Percentiles rank a stretch among this genome's conserved stretches.
Evolutionary conservation across 2,797 vertebrate species (phyloP).

Genomic region (Onychomys leucogaster): DNA sequence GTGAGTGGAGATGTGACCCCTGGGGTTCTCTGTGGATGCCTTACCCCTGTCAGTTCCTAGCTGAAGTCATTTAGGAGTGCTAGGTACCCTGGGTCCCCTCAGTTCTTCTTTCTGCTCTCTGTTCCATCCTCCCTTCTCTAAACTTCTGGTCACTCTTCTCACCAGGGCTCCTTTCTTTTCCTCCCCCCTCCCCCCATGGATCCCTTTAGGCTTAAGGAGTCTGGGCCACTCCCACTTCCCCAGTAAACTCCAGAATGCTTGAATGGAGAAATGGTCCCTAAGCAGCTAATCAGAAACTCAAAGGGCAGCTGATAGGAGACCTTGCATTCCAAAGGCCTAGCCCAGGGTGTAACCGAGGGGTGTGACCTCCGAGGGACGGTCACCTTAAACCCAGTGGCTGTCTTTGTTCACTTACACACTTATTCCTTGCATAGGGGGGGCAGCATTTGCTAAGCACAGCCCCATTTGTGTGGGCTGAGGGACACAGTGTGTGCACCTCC

Average conservation of each 20-base stretch:
- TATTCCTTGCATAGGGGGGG: too few relatives aligned
- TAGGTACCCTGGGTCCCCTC: background rate
- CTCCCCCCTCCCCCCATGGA: too few relatives aligned
- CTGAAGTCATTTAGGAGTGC: background rate
- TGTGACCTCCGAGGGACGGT: background rate
- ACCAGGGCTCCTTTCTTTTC: too few relatives aligned
- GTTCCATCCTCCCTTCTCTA: background rate
- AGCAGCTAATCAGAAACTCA: constrained; percentile 58
- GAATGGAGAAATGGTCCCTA: background rate
- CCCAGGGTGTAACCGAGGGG: background rate
- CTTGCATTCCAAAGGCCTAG: background rate
- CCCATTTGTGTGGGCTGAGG: too few relatives aligned
- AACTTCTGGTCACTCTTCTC: background rate
- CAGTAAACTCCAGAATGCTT: background rate
- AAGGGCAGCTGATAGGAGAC: constrained; percentile 67
- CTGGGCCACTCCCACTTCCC: background rate
- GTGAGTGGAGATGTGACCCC: background rate
- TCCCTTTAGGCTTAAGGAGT: background rate
- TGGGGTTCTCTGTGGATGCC: background rate
- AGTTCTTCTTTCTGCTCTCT: too few relatives aligned
- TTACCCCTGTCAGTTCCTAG: too few relatives aligned
- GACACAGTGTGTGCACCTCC: accelerated
- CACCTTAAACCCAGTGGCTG: background rate
- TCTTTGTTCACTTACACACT: background rate
- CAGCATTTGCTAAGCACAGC: background rate